A percentile compares a stretch with the other conserved stretches of the same genome.
Conservation (phyloP, 2,113 vertebrate genomes). For the Gobiocypris rarus region DNA sequence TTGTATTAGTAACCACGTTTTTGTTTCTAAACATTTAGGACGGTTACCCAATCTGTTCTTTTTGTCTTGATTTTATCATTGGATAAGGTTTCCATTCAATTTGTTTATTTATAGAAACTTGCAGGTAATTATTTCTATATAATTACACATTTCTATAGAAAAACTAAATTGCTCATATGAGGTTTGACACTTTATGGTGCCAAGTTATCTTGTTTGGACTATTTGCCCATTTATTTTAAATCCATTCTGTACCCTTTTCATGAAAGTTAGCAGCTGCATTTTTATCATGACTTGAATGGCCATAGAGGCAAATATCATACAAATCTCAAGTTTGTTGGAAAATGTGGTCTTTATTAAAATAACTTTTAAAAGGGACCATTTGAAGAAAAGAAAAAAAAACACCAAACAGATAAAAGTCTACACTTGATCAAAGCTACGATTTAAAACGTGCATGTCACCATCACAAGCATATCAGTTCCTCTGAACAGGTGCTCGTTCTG, state of each 20-base stretch:
- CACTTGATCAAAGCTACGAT: constrained; percentile 21
- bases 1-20: too few relatives aligned
- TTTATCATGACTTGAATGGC: not conserved
- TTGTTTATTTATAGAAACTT: too few relatives aligned
- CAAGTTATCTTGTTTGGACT: too few relatives aligned
- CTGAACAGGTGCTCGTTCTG: constrained; percentile 28
- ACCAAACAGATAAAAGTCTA: not conserved
- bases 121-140: too few relatives aligned
- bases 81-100: not conserved
- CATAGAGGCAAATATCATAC: not conserved
- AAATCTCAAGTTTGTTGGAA: not conserved
- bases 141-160: too few relatives aligned
- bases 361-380: not conserved
- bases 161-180: too few relatives aligned
- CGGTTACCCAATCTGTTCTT: too few relatives aligned
- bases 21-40: too few relatives aligned
- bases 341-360: not conserved
- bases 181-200: too few relatives aligned
- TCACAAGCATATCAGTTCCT: constrained; percentile 9
- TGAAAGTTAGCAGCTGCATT: not conserved
- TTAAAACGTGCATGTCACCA: not conserved
- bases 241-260: not conserved
- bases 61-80: not conserved
- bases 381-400: not conserved
- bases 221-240: too few relatives aligned